Evolutionary conservation across 1,140 invertebrate genomes (phyloP).

Genomic region (Drosophila teissieri): DNA sequence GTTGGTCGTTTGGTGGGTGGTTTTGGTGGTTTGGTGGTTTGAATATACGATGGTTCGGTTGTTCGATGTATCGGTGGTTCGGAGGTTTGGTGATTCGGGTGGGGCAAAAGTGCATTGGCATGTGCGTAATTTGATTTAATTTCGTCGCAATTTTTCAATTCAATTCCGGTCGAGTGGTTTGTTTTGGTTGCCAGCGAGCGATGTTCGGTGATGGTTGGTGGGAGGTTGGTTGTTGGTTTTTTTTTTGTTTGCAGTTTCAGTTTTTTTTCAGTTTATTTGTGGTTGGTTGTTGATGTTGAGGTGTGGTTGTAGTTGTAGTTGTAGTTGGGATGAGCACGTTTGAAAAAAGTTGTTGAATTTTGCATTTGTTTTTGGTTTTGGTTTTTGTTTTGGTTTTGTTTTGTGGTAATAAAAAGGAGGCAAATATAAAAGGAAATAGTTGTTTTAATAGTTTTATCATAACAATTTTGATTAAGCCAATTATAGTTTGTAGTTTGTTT

Average conservation of each 20-base stretch:
- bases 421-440: constrained; percentile 81
- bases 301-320: constrained; percentile 35
- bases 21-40: constrained; percentile 4
- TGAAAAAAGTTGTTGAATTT: constrained; percentile 78
- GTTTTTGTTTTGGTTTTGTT: constrained; percentile 20
- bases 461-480: constrained; percentile 68
- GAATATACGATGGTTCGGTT: not conserved
- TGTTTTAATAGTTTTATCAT: constrained; percentile 84
- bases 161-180: constrained; percentile 66
- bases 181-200: constrained; percentile 71
- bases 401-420: constrained; percentile 75
- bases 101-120: constrained; percentile 47
- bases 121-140: constrained; percentile 82
- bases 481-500: constrained; percentile 38
- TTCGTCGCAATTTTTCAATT: constrained; percentile 77
- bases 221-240: constrained; percentile 22
- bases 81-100: not conserved
- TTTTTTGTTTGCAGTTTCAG: constrained; percentile 45
- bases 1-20: constrained; percentile 1
- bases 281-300: constrained; percentile 49
- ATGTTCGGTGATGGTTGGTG: constrained; percentile 56
- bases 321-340: constrained; percentile 63
- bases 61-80: not conserved
- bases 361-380: constrained; percentile 50
- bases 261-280: constrained; percentile 59